A percentile compares a stretch with the other conserved stretches of the same genome.
Conservation (phyloP, 2,113 vertebrate species). For the Colistium nudipinnis region DNA sequence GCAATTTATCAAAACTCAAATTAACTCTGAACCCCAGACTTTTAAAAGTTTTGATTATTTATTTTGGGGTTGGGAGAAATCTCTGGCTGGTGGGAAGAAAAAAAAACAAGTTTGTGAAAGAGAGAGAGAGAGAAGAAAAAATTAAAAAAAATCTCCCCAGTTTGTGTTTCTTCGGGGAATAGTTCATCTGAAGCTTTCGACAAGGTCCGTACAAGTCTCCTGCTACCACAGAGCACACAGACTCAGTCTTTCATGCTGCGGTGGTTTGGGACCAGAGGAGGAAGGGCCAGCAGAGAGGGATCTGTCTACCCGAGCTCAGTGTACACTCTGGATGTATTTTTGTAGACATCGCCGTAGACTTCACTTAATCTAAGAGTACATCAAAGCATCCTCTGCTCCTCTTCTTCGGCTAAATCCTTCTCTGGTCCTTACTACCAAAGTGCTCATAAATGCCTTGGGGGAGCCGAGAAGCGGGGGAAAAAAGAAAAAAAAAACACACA, state of each 20-base stretch:
- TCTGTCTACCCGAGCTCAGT: constrained; percentile 64
- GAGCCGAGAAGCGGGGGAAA: constrained; percentile 61
- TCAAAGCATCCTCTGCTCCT: constrained; percentile 81
- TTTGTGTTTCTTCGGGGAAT: constrained; percentile 76
- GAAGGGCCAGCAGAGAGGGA: constrained; percentile 70
- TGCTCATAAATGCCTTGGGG: constrained; percentile 81
- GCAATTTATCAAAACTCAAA: constrained; percentile 58
- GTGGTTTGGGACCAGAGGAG: constrained; percentile 73
- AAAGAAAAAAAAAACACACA: constrained; percentile 83
- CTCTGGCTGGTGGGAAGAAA: constrained; percentile 44
- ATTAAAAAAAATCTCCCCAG: constrained; percentile 51
- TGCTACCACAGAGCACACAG: constrained; percentile 63
- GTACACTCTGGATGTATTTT: constrained; percentile 74
- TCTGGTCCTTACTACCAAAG: constrained; percentile 84
- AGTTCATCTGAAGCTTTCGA: constrained; percentile 78
- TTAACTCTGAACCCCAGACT: constrained; percentile 52
- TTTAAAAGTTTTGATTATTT: constrained; percentile 70
- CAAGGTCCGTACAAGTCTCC: constrained; percentile 78
- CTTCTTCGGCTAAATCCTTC: constrained; percentile 74
- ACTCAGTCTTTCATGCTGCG: constrained; percentile 75
- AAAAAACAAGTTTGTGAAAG: constrained; percentile 48
- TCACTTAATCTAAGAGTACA: constrained; percentile 84
- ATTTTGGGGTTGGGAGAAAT: constrained; percentile 51
- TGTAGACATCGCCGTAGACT: constrained; percentile 80
- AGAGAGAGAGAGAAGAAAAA: background rate